phyloP scores from a whole-genome alignment of 2,113 vertebrate genomes.

The Neomonachus schauinslandi region DNA sequence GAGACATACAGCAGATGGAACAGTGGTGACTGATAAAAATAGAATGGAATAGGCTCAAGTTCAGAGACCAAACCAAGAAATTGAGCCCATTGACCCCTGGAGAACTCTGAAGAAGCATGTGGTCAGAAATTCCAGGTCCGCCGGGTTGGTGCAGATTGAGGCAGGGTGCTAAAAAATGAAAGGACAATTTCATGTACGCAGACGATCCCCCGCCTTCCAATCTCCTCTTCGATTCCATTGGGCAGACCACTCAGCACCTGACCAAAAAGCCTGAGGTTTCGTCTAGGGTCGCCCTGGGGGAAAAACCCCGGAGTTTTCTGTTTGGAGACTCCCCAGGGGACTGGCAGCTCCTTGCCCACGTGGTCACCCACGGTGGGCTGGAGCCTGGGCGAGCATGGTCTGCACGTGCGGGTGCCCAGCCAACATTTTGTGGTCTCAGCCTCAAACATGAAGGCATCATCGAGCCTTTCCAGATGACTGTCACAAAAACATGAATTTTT shows the following conservation, averaged over 20 bases:
- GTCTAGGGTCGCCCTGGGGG: not conserved
- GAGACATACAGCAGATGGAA: not conserved
- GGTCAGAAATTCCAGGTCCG: not conserved
- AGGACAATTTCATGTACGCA: not conserved
- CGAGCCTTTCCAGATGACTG: not conserved
- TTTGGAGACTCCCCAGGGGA: not conserved
- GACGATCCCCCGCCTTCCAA: not conserved
- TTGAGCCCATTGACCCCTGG: not conserved
- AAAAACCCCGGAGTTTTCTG: not conserved
- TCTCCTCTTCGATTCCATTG: not conserved
- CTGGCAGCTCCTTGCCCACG: not conserved
- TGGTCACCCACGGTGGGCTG: not conserved
- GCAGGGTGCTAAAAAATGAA: not conserved
- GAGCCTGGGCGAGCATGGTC: not conserved
- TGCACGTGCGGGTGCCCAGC: not conserved
- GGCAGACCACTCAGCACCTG: not conserved
- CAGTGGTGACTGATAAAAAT: not conserved
- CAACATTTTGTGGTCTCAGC: not conserved
- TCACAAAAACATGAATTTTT: not conserved
- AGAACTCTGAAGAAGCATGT: not conserved
- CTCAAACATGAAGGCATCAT: not conserved
- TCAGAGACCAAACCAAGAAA: not conserved
- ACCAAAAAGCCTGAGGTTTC: not conserved
- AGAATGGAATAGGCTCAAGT: not conserved
- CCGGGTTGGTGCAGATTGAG: too few species aligned